Conservation (phyloP, 2,888 invertebrate genomes). For the Cancer borealis region DNA sequence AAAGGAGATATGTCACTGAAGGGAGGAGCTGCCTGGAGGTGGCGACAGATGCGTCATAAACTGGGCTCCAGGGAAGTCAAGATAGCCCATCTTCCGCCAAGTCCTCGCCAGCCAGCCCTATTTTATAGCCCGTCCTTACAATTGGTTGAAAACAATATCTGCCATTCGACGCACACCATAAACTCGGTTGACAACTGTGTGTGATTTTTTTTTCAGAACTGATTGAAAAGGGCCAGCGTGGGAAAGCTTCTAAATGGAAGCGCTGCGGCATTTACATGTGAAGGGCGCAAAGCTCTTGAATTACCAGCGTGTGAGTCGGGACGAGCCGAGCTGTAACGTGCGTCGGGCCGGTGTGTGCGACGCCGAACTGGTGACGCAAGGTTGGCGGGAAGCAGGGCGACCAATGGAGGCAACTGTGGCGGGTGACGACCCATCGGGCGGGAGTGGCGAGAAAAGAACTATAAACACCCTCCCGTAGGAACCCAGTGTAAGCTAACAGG, state of each 20-base stretch:
- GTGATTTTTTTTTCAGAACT: slow-evolving; percentile 52
- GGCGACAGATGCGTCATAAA: slow-evolving; percentile 41
- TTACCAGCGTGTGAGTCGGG: slow-evolving; percentile 9
- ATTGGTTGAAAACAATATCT: slow-evolving; percentile 73
- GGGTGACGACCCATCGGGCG: not conserved
- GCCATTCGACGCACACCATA: slow-evolving; percentile 69
- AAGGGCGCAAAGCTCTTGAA: slow-evolving; percentile 52
- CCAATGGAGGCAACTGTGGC: not conserved
- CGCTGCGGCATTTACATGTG: slow-evolving; percentile 45
- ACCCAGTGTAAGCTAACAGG: not conserved
- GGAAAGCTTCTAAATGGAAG: slow-evolving; percentile 42
- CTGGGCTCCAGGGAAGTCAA: slow-evolving; percentile 46
- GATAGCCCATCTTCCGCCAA: slow-evolving; percentile 66
- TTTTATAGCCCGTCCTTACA: slow-evolving; percentile 68
- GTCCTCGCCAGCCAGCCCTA: slow-evolving; percentile 42
- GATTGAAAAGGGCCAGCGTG: slow-evolving; percentile 61
- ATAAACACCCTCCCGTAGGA: not conserved
- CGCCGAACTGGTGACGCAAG: not conserved
- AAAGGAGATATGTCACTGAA: not conserved
- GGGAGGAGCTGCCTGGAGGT: slow-evolving; percentile 40
- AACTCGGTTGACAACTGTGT: slow-evolving; percentile 69
- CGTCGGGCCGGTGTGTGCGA: not conserved
- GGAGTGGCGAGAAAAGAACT: not conserved
- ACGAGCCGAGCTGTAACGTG: slow-evolving; percentile 17
- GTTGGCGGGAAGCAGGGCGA: slow-evolving; percentile 3